A percentile compares a stretch with the other conserved stretches of the same genome.
Conservation (phyloP, 2,113 vertebrate genomes). For the Oreotrochilus melanogaster region DNA sequence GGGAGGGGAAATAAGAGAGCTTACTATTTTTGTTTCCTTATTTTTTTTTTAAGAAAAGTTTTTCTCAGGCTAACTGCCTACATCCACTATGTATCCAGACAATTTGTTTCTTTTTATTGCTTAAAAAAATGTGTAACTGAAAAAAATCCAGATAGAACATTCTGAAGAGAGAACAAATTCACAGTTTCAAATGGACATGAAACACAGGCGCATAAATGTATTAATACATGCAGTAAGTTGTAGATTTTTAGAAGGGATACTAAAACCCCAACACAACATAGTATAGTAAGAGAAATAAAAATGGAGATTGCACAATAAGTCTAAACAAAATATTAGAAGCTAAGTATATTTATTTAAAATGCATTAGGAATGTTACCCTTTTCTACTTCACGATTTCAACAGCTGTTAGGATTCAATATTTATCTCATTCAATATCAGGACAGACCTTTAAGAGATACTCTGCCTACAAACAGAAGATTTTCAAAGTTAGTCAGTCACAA, state of each 20-base stretch:
- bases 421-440: slow-evolving; percentile 65
- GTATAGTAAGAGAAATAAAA: neutral
- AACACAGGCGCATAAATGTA: neutral
- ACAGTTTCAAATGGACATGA: neutral
- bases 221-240: neutral
- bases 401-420: neutral
- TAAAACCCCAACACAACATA: neutral
- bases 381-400: neutral
- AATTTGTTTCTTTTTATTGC: neutral
- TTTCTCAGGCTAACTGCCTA: neutral
- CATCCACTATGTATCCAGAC: neutral
- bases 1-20: neutral
- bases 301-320: neutral
- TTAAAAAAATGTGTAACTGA: neutral
- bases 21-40: neutral
- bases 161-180: neutral
- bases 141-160: neutral
- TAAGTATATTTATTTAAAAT: neutral
- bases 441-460: slow-evolving; percentile 86
- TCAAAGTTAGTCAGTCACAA: neutral
- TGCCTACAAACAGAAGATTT: slow-evolving; percentile 75
- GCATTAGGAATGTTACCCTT: neutral
- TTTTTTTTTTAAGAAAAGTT: neutral
- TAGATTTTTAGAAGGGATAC: neutral
- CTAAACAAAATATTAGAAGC: neutral